Evolutionary conservation across 2,113 vertebrate genomes (phyloP), one percentile per base, ranked within the genome.

Genomic region (Eublepharis macularius): DNA sequence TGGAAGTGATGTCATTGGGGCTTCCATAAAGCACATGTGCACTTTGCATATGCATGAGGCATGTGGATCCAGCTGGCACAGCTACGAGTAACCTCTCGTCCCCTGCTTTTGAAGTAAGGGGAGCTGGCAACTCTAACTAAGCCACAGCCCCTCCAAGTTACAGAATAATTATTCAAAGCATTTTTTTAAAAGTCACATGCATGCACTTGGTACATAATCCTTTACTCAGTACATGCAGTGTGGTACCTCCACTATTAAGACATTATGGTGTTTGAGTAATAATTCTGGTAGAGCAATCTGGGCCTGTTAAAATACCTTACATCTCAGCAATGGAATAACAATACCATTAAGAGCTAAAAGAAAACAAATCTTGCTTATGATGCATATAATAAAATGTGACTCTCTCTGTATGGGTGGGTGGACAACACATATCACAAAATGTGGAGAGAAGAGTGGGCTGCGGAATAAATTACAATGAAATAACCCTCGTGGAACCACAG

Each of bases 331-430:
- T 24, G 12, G 73, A 66, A 66, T 49, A 39, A 63, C 39, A 65
- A 68, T 77, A 43, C 63, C 51, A 84, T 69, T 0, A 8, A 85
- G 43, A 65, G 32, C 76, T 57, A 60, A 85, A 51, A 45, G 29
- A 79, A 60, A 21, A 45, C 79, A 57, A 72, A 79, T 70, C 7
- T 39, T 47, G 66, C 2, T 85, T 34, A 85, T 85, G 76, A 85
- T 79, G 78, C 72, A 85, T 85, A 60, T 70, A 78, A 78, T 85
- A 57, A 85, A 78, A 66, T 78, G 75, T 85, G 83, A 85, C 76
- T 85, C 41, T 85, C 76, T 85, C n/a, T 72, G 36, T 60, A 43
- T 45, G 66, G n/a, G 83, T 85, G 83, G 83, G 76, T 85, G 76
- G 83, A 85, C 76, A 79, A 43, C 45, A 66, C 66, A 43, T 72